Conservation (phyloP, 2,888 invertebrate genomes). For the Cheilosia soror region DNA sequence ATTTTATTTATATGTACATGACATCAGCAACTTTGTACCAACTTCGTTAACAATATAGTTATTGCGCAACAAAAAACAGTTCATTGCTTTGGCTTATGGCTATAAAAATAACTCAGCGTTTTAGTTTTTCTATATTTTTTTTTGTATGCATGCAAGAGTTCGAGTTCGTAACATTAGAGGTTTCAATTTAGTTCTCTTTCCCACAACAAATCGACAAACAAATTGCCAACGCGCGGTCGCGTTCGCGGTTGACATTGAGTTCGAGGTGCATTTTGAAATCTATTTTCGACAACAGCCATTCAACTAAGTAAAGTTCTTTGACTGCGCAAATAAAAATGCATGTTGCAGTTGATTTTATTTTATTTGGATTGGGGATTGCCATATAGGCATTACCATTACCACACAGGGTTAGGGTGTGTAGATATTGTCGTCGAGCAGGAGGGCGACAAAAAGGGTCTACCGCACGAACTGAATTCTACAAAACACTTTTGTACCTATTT, state of each 20-base stretch:
- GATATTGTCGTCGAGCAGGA: conserved; percentile 41
- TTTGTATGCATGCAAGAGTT: conserved; percentile 21
- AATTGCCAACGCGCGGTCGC: conserved; percentile 53
- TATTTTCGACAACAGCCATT: conserved; percentile 57
- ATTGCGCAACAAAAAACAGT: conserved; percentile 35
- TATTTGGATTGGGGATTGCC: neutral
- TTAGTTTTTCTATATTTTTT: neutral
- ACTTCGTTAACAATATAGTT: conserved; percentile 15
- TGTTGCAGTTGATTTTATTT: conserved; percentile 11
- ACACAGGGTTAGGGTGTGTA: conserved; percentile 38
- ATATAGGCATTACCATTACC: neutral
- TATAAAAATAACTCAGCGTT: conserved; percentile 22
- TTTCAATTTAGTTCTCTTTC: conserved; percentile 8
- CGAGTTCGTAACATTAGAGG: conserved; percentile 43
- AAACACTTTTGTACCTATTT: conserved; percentile 32
- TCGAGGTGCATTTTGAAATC: conserved; percentile 65
- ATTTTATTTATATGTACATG: neutral
- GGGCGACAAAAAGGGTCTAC: conserved; percentile 66
- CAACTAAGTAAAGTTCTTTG: conserved; percentile 61
- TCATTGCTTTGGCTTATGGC: conserved; percentile 25
- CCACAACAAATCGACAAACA: conserved; percentile 37
- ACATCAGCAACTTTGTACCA: conserved; percentile 23
- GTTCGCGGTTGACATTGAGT: conserved; percentile 63
- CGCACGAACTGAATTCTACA: conserved; percentile 50
- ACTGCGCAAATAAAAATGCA: conserved; percentile 32